Evolutionary conservation across 2,888 invertebrate genomes (phyloP).

Genomic region (Andrena haemorrhoa): DNA sequence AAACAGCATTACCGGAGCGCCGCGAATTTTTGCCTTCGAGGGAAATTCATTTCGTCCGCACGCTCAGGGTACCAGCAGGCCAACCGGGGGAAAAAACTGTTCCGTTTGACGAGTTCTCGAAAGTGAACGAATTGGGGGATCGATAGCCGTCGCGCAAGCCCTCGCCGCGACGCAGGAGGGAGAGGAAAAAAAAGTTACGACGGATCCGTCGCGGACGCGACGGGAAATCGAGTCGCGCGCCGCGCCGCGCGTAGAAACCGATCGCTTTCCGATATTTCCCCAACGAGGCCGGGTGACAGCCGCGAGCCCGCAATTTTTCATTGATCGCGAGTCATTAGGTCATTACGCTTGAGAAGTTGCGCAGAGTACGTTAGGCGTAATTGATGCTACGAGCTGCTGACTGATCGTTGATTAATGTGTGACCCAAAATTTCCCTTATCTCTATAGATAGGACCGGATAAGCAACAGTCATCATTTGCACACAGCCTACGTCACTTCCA

Average conservation of each 20-base stretch:
- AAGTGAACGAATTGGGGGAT: slow-evolving; percentile 26
- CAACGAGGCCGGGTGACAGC: background rate
- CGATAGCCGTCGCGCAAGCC: slow-evolving; percentile 30
- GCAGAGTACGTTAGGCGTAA: background rate
- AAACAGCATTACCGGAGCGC: slow-evolving; percentile 19
- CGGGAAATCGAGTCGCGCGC: background rate
- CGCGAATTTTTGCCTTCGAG: slow-evolving; percentile 2
- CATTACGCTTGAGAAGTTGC: background rate
- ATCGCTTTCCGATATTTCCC: slow-evolving; percentile 48
- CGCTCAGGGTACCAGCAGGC: slow-evolving; percentile 7
- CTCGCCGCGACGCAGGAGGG: background rate
- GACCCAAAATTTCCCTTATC: too few relatives aligned
- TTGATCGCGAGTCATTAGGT: background rate
- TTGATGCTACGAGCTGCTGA: too few relatives aligned
- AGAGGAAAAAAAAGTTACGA: slow-evolving; percentile 24
- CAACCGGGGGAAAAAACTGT: background rate
- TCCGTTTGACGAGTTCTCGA: slow-evolving; percentile 11
- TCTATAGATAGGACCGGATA: too few relatives aligned
- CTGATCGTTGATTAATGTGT: too few relatives aligned
- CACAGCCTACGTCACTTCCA: too few relatives aligned
- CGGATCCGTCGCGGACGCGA: slow-evolving; percentile 10
- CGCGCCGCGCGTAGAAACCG: slow-evolving; percentile 10
- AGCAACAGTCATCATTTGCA: too few relatives aligned
- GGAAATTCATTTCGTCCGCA: slow-evolving; percentile 39
- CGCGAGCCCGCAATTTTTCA: slow-evolving; percentile 7